Percentiles rank a stretch among this genome's conserved stretches.
Conservation (phyloP, 2,113 vertebrate genomes). For the Silurus asotus region DNA sequence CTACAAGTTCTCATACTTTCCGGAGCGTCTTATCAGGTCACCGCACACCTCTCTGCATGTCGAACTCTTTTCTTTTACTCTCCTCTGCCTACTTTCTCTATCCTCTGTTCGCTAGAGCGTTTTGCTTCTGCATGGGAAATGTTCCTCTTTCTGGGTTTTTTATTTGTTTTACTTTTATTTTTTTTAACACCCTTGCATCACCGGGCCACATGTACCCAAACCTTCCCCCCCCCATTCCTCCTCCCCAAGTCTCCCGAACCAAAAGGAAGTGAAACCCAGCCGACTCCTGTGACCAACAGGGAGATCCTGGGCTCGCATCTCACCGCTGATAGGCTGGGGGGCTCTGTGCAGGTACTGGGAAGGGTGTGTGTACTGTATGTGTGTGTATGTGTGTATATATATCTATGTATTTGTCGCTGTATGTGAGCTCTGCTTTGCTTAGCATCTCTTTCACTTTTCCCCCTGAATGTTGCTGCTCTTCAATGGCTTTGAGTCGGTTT, state of each 20-base stretch:
- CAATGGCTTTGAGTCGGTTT: not conserved
- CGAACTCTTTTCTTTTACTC: not conserved
- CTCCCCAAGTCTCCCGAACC: slow-evolving; percentile 79
- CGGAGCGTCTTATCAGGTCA: not conserved
- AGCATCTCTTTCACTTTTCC: slow-evolving; percentile 31
- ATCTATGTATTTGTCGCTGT: too few relatives aligned
- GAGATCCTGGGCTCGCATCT: slow-evolving; percentile 82
- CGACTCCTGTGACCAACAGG: slow-evolving; percentile 79
- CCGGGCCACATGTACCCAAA: slow-evolving; percentile 20
- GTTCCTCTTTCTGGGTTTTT: slow-evolving; percentile 44
- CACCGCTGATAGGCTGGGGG: slow-evolving; percentile 83
- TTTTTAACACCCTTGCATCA: slow-evolving; percentile 41
- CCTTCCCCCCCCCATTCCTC: slow-evolving; percentile 42
- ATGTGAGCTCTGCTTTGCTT: not conserved
- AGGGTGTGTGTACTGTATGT: slow-evolving; percentile 3
- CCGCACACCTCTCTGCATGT: slow-evolving; percentile 38
- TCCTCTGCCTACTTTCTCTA: slow-evolving; percentile 20
- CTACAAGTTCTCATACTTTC: too few relatives aligned
- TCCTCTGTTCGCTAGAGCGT: slow-evolving; percentile 22
- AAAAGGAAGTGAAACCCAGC: slow-evolving; percentile 81
- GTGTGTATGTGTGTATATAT: not conserved
- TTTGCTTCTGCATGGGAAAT: slow-evolving; percentile 50
- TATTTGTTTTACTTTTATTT: slow-evolving; percentile 14
- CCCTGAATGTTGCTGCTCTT: not conserved
- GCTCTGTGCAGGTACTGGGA: slow-evolving; percentile 83